Conservation (phyloP, 1,140 invertebrate genomes). For the Nymphalis io region DNA sequence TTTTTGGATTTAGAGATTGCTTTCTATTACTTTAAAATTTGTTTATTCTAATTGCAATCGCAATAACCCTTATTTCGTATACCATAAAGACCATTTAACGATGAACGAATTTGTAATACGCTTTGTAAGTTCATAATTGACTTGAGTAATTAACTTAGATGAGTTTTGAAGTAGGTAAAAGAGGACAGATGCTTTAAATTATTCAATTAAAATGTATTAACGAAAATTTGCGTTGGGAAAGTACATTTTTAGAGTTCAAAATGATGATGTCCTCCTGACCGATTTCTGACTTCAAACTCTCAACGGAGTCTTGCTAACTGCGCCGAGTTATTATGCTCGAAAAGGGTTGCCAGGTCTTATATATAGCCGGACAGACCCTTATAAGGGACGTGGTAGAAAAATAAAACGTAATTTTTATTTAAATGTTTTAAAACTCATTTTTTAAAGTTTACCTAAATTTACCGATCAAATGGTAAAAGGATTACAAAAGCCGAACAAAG, state of each 20-base stretch:
- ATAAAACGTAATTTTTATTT: too few species aligned
- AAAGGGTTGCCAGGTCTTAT: too few species aligned
- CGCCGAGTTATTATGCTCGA: too few species aligned
- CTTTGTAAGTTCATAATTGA: conserved; percentile 39
- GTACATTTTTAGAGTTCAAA: background rate
- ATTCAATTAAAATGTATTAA: conserved; percentile 51
- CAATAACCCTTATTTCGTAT: background rate
- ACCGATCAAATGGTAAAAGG: too few species aligned
- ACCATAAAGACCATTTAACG: conserved; percentile 12
- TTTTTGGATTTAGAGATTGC: conserved; percentile 23
- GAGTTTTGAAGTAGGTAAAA: conserved; percentile 40
- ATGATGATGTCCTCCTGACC: too few species aligned
- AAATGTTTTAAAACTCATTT: too few species aligned
- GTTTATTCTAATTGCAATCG: background rate
- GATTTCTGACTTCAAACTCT: too few species aligned
- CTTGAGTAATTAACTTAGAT: conserved; percentile 43
- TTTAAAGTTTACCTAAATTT: too few species aligned
- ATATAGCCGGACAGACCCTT: too few species aligned
- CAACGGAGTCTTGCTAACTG: too few species aligned
- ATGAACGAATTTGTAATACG: background rate
- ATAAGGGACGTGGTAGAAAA: too few species aligned
- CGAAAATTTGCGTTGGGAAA: conserved; percentile 25
- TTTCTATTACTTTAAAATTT: conserved; percentile 18
- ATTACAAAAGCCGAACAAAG: too few species aligned
- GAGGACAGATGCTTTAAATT: conserved; percentile 50